Evolutionary conservation across 2,888 invertebrate genomes (phyloP).

Genomic region (Linnaemya vulpina): DNA sequence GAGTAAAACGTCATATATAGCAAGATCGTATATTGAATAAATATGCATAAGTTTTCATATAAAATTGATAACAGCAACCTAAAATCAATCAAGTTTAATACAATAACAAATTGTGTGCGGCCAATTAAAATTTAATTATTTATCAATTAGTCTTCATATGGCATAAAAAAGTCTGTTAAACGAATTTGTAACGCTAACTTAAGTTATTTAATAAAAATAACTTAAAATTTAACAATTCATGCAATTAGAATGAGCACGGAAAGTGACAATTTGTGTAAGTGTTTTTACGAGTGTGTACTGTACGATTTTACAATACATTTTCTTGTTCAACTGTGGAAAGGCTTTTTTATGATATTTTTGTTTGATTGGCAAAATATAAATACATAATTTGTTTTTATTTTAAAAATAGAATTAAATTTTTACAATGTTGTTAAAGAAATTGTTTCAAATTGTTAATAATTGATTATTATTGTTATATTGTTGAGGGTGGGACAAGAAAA

Average conservation of each 20-base stretch:
- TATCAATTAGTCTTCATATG: slow-evolving; percentile 14
- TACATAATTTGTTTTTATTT: background rate
- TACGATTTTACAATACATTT: background rate
- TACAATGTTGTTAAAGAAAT: slow-evolving; percentile 27
- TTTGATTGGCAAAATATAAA: slow-evolving; percentile 42
- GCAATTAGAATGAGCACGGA: background rate
- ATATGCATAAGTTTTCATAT: background rate
- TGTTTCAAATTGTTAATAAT: slow-evolving; percentile 42
- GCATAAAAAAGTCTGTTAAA: slow-evolving; percentile 13
- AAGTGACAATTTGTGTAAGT: background rate
- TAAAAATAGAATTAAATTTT: background rate
- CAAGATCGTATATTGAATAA: background rate
- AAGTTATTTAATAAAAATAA: background rate
- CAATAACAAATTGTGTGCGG: slow-evolving; percentile 1
- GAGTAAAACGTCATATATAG: too few relatives aligned
- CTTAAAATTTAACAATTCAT: background rate
- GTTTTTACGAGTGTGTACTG: background rate
- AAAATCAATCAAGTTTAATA: slow-evolving; percentile 26
- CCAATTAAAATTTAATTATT: slow-evolving; percentile 10
- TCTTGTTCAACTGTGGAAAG: background rate
- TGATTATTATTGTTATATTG: slow-evolving; percentile 22
- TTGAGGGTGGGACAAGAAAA: slow-evolving; percentile 3
- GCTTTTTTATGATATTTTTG: background rate
- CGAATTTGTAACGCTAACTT: slow-evolving; percentile 4
- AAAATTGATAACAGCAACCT: slow-evolving; percentile 3